Evolutionary conservation across 2,113 vertebrate species (phyloP).

Genomic region (Erpornis zantholeuca): DNA sequence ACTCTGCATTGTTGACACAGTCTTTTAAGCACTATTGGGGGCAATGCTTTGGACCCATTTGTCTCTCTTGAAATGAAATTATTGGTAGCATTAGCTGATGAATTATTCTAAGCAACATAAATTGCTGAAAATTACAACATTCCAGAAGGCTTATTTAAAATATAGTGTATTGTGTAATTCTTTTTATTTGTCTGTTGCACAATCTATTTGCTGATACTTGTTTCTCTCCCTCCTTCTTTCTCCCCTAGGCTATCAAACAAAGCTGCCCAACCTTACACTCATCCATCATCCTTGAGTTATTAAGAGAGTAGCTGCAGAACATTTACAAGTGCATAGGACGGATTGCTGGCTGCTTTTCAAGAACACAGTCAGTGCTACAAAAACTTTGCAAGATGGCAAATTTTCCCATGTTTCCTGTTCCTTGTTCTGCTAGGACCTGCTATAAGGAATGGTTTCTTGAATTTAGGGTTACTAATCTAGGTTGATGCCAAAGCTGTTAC

Average conservation of each 20-base stretch:
- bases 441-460: constrained; percentile 40
- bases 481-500: constrained; percentile 56
- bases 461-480: constrained; percentile 43
- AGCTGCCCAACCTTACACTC: constrained; percentile 50
- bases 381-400: constrained; percentile 59
- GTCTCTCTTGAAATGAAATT: neutral
- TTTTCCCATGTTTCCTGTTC: constrained; percentile 40
- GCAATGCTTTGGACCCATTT: neutral
- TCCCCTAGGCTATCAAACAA: constrained; percentile 59
- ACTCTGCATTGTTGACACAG: neutral
- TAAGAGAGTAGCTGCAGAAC: constrained; percentile 56
- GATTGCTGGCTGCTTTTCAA: constrained; percentile 64
- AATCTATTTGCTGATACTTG: constrained; percentile 65
- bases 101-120: constrained; percentile 11
- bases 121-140: constrained; percentile 34
- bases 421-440: constrained; percentile 55
- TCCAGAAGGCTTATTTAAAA: constrained; percentile 51
- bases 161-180: constrained; percentile 31
- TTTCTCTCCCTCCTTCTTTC: constrained; percentile 36
- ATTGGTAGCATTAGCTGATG: constrained; percentile 1
- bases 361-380: constrained; percentile 22
- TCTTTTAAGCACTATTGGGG: neutral
- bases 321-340: constrained; percentile 59
- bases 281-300: constrained; percentile 58
- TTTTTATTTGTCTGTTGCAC: constrained; percentile 64